Evolutionary conservation across 2,113 vertebrate genomes (phyloP), one percentile per base, ranked within the genome.

Genomic region (Rhipidura dahli): DNA sequence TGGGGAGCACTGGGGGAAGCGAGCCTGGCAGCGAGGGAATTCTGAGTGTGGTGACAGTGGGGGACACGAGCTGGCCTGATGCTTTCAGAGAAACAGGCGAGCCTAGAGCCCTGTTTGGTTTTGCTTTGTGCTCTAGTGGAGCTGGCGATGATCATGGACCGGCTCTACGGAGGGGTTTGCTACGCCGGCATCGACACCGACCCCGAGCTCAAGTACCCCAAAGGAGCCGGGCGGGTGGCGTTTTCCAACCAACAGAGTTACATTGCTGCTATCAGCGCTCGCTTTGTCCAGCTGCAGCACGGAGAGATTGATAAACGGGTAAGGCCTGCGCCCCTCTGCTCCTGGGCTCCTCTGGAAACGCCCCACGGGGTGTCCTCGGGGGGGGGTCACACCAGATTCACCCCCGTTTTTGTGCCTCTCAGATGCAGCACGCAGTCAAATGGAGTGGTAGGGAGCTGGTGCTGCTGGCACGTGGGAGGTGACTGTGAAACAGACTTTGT

Each of bases 251-350:
- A 99, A 96, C 99, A 99, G 97, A 99, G 99, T 98, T 99, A 99
- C 98, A 99, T 99, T 97, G 99, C 99, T 98, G 99, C 99, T 98
- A 99, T 99, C 97, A 99, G 99, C 86, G 99, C 99, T 97, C 99
- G 99, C 98, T 99, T 99, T 97, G 99, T 99, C 97, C 99, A 99
- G 97, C 99, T 99, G 98, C 99, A 99, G 98, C 99, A 99, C 39
- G 99, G 99, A 96, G 99, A 99, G 98, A 99, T 99, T 98, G 99
- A 99, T 98, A 99, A 99, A 99, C 99, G 99, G 99, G 99, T 99
- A 97, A 98, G 99, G 95, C 49, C 83, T 42, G 80, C 14, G 2
- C 13, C 90, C 96, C 79, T 85, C 33, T 7, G 51, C 49, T 37
- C 68, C 73, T 22, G 26, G 60, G 64, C 60, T 59, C 61, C 90